These are phyloP conservation scores for Tenthredo mesomela DNA, from an alignment of 2,888 invertebrate species.

Conservation along the genomic window DNA sequence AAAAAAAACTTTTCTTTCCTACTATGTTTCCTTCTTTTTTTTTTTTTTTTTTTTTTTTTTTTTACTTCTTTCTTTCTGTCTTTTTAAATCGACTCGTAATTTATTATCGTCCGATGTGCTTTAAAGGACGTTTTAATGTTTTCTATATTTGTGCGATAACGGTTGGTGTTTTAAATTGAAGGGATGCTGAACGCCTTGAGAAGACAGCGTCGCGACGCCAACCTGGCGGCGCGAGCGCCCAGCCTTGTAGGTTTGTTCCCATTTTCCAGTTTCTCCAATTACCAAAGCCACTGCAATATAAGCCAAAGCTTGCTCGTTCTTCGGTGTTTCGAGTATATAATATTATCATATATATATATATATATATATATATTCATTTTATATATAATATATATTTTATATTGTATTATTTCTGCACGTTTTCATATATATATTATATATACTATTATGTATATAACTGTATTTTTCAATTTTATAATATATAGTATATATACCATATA, in stretches of 20 bases:
- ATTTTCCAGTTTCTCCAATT: conserved; percentile 52
- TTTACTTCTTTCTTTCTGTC: too few relatives aligned
- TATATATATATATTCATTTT: background rate
- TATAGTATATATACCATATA: background rate
- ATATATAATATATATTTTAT: background rate
- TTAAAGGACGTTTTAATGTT: conserved; percentile 2
- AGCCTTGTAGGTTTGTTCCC: conserved; percentile 49
- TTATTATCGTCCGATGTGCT: background rate
- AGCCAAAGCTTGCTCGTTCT: conserved; percentile 38
- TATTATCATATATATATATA: background rate
- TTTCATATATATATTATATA: background rate
- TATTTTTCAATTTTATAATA: background rate
- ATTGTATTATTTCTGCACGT: background rate
- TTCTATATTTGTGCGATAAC: conserved; percentile 33
- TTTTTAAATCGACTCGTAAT: background rate
- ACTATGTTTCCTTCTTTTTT: background rate
- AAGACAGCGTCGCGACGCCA: conserved; percentile 51
- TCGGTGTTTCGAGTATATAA: background rate
- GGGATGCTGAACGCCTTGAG: conserved; percentile 46
- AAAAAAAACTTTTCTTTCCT: background rate
- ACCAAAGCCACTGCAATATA: conserved; percentile 31
- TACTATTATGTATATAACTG: background rate
- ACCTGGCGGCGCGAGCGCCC: conserved; percentile 44
- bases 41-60: background rate
- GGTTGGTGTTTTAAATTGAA: conserved; percentile 52